Evolutionary conservation across 2,113 vertebrate genomes (phyloP).

Genomic region (Chionodraco myersi): DNA sequence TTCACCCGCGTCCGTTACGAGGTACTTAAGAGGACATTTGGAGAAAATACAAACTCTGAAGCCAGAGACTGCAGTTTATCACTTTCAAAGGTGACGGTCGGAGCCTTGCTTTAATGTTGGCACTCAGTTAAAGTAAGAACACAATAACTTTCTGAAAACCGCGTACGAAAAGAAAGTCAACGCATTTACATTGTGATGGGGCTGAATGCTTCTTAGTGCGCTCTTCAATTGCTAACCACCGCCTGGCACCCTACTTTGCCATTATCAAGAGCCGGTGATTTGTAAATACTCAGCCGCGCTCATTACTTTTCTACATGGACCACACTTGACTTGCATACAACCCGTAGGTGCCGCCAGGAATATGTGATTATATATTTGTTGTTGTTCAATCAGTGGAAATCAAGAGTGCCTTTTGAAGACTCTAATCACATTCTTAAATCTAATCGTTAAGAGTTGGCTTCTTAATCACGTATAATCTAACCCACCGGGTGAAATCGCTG

Average conservation of each 20-base stretch:
- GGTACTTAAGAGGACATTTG: not conserved
- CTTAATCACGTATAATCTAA: slow-evolving; percentile 41
- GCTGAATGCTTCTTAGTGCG: not conserved
- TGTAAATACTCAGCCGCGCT: not conserved
- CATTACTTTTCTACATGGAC: not conserved
- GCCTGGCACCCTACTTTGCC: not conserved
- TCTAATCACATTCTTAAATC: slow-evolving; percentile 43
- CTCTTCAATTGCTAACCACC: not conserved
- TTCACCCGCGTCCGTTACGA: not conserved
- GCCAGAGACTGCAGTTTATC: not conserved
- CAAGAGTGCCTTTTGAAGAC: slow-evolving; percentile 56
- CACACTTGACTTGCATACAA: not conserved
- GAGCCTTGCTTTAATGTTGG: no score
- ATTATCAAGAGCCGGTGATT: not conserved
- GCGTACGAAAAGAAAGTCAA: not conserved
- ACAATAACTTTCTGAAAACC: not conserved
- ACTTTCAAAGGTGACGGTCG: no score
- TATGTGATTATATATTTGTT: slow-evolving; percentile 8
- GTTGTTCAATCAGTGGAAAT: slow-evolving; percentile 40
- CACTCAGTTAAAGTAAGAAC: no score
- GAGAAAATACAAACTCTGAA: not conserved
- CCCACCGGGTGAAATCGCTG: slow-evolving; percentile 13
- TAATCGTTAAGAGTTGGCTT: slow-evolving; percentile 24
- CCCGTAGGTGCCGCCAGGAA: not conserved
- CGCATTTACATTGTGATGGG: not conserved